phyloP scores from a whole-genome alignment of 2,113 vertebrate species.

The Halcyon senegalensis region DNA sequence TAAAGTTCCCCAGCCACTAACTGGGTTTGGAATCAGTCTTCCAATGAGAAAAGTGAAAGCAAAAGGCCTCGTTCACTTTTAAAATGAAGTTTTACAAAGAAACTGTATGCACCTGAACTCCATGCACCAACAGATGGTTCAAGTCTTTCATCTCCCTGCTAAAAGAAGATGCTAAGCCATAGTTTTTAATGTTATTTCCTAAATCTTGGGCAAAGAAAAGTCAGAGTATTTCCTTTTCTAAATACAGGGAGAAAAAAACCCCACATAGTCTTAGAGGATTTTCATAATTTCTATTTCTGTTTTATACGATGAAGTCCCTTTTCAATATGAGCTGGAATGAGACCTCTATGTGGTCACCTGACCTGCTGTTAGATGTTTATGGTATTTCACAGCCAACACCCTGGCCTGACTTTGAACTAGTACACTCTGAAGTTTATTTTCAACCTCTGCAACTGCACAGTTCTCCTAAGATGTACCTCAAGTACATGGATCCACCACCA shows the following conservation, averaged over 20 bases:
- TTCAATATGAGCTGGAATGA: not conserved
- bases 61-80: not conserved
- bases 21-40: not conserved
- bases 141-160: not conserved
- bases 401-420: not conserved
- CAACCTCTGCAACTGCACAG: not conserved
- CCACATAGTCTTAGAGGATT: not conserved
- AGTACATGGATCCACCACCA: not conserved
- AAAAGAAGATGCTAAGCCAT: not conserved
- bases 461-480: not conserved
- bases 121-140: not conserved
- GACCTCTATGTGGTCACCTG: not conserved
- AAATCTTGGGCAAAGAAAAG: not conserved
- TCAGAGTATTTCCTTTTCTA: not conserved
- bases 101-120: not conserved
- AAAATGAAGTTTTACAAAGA: not conserved
- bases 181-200: not conserved
- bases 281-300: not conserved
- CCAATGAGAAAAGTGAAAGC: not conserved
- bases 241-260: not conserved
- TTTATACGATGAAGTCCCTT: not conserved
- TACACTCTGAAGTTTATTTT: not conserved
- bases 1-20: not conserved
- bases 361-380: not conserved
- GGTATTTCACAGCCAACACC: not conserved